Evolutionary conservation across 2,113 vertebrate species (phyloP).

Genomic region (Rhinoderma darwinii): DNA sequence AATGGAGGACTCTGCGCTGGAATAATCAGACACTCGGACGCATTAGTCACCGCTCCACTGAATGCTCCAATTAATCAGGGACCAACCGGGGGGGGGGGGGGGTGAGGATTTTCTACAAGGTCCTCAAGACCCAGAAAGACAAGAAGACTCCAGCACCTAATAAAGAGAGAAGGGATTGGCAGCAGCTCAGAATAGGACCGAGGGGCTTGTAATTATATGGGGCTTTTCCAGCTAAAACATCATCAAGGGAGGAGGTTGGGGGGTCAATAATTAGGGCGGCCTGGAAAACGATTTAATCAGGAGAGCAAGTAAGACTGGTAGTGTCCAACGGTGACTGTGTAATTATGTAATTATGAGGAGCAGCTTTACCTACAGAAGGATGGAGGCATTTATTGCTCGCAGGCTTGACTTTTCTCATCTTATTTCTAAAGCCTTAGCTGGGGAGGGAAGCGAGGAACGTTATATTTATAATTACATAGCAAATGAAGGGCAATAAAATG

Average conservation of each 20-base stretch:
- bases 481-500: no score
- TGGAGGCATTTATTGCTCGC: neutral
- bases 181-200: conserved; percentile 73
- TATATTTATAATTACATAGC: no score
- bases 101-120: conserved; percentile 73
- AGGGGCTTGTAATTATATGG: conserved; percentile 78
- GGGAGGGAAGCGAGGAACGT: neutral
- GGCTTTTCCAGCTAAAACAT: conserved; percentile 72
- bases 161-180: conserved; percentile 72
- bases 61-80: conserved; percentile 71
- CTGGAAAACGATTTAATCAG: neutral
- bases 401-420: neutral
- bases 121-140: conserved; percentile 75
- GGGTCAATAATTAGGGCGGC: conserved; percentile 30
- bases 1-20: neutral
- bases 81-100: conserved; percentile 69
- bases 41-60: conserved; percentile 49
- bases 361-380: neutral
- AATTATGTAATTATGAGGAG: neutral
- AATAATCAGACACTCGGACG: neutral
- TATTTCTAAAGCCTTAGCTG: no score
- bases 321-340: neutral
- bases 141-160: conserved; percentile 72
- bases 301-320: neutral
- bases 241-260: conserved; percentile 62